Evolutionary conservation across 2,888 invertebrate species (phyloP).

Genomic region (Drosophila nr. medialis): DNA sequence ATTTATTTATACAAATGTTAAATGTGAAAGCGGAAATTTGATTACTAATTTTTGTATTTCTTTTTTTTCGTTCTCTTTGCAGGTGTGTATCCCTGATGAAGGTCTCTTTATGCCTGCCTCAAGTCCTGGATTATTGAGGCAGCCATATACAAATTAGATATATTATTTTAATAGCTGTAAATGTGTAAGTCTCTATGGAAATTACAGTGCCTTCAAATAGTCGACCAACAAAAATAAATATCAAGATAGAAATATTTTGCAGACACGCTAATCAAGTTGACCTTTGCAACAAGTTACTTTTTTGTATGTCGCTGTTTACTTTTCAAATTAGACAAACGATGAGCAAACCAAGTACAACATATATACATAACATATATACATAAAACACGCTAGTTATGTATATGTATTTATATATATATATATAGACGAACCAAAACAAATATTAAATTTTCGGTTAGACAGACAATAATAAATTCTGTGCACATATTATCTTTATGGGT

Average conservation of each 20-base stretch:
- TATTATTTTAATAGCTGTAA: conserved; percentile 15
- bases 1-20: conserved; percentile 14
- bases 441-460: conserved; percentile 8
- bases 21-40: conserved; percentile 30
- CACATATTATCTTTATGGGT: conserved; percentile 8
- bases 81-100: conserved; percentile 65
- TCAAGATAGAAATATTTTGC: conserved; percentile 16
- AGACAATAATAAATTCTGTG: conserved; percentile 6
- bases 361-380: conserved; percentile 6
- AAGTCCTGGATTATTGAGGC: conserved; percentile 81
- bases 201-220: conserved; percentile 22
- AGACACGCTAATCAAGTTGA: conserved; percentile 72
- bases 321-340: conserved; percentile 48
- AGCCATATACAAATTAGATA: conserved; percentile 44
- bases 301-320: conserved; percentile 20
- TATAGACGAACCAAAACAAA: not conserved
- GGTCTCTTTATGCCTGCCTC: conserved; percentile 67
- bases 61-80: conserved; percentile 36
- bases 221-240: conserved; percentile 11
- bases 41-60: conserved; percentile 26
- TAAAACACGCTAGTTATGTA: conserved; percentile 3
- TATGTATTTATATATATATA: conserved; percentile 3
- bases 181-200: conserved; percentile 38
- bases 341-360: conserved; percentile 40
- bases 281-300: conserved; percentile 61